phyloP scores from a whole-genome alignment of 2,888 invertebrate genomes.

The Abscondita cerata region DNA sequence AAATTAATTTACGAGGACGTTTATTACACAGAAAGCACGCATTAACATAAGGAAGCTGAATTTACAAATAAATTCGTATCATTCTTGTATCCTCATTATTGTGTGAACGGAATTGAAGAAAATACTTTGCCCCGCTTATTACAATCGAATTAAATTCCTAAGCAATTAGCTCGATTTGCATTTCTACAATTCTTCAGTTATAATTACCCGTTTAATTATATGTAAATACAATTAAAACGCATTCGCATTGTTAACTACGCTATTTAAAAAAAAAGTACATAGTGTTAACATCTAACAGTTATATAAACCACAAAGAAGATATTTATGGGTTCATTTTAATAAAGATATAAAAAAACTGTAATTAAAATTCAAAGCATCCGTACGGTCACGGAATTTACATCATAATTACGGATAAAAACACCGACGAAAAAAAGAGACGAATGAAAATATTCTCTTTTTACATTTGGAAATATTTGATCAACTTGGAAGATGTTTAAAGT shows the following conservation, averaged over 20 bases:
- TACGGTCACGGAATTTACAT: constrained; percentile 18
- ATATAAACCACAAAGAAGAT: constrained; percentile 14
- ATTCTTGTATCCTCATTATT: constrained; percentile 37
- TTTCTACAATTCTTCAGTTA: constrained; percentile 41
- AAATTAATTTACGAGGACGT: constrained; percentile 2
- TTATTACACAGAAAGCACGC: constrained; percentile 11
- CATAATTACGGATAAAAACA: constrained; percentile 16
- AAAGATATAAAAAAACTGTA: constrained; percentile 19
- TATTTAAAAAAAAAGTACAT: constrained; percentile 21
- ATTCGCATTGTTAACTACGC: constrained; percentile 25
- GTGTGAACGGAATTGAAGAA: constrained; percentile 34
- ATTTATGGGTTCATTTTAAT: constrained; percentile 29
- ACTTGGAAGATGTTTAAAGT: constrained; percentile 48
- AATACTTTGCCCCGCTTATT: constrained; percentile 36
- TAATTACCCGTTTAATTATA: constrained; percentile 43
- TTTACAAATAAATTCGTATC: constrained; percentile 39
- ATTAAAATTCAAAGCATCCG: constrained; percentile 15
- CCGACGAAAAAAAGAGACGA: constrained; percentile 11
- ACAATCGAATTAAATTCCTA: constrained; percentile 40
- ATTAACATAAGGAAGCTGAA: constrained; percentile 28
- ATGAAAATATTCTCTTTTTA: constrained; percentile 25
- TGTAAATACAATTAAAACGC: constrained; percentile 46
- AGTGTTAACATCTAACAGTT: constrained; percentile 31
- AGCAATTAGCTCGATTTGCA: constrained; percentile 46
- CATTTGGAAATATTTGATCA: constrained; percentile 32